These are phyloP conservation scores for Pitangus sulphuratus DNA, from an alignment of 2,797 vertebrate genomes.

Conservation along the genomic window DNA sequence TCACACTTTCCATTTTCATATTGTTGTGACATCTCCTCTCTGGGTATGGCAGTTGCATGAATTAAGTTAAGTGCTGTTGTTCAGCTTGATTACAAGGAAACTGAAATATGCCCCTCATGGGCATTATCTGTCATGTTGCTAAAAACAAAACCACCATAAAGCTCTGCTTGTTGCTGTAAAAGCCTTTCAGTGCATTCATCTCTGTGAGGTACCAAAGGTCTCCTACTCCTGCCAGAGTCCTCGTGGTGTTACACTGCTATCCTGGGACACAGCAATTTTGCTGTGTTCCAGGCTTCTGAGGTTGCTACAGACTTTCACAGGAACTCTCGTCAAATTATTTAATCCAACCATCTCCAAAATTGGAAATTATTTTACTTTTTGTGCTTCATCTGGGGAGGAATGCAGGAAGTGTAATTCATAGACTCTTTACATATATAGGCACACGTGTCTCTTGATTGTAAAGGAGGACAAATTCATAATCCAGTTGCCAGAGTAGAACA, in stretches of 20 bases:
- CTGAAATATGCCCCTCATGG: slow-evolving; percentile 31
- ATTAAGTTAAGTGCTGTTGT: slow-evolving; percentile 64
- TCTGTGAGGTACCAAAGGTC: background rate
- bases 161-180: background rate
- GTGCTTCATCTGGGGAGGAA: background rate
- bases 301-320: background rate
- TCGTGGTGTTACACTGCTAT: background rate
- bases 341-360: background rate
- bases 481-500: background rate
- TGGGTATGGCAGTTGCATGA: slow-evolving; percentile 35
- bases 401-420: background rate
- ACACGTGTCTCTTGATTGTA: background rate
- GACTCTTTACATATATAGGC: background rate
- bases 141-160: background rate
- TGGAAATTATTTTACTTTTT: background rate
- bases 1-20: slow-evolving; percentile 17
- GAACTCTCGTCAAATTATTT: background rate
- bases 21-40: slow-evolving; percentile 46
- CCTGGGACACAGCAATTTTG: background rate
- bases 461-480: background rate
- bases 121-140: slow-evolving; percentile 3
- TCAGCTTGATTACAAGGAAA: slow-evolving; percentile 51
- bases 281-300: background rate
- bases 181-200: background rate
- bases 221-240: background rate